phyloP scores from a whole-genome alignment of 2,113 vertebrate genomes.

The Etheostoma cragini region DNA sequence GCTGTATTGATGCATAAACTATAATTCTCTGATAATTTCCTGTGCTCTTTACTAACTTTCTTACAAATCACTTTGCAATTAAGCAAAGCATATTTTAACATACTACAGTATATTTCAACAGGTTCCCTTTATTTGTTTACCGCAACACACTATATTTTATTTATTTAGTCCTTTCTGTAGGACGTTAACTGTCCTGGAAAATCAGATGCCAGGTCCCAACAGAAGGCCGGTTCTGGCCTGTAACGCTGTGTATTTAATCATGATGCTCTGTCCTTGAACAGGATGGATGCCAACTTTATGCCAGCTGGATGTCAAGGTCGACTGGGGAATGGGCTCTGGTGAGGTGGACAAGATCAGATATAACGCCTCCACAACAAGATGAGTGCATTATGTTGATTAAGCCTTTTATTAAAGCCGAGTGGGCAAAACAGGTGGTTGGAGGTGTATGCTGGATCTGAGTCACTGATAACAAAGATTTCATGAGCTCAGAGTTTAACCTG shows the following conservation, averaged over 20 bases:
- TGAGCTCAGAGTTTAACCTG: conserved; percentile 21
- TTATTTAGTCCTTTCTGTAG: neutral
- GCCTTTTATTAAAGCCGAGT: conserved; percentile 42
- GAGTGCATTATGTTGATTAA: conserved; percentile 69
- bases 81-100: neutral
- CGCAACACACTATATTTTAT: neutral
- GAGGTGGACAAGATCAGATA: conserved; percentile 61
- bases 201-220: neutral
- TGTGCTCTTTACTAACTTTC: neutral
- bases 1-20: neutral
- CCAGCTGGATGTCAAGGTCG: conserved; percentile 67
- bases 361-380: conserved; percentile 26
- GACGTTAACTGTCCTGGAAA: neutral
- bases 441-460: conserved; percentile 53
- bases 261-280: conserved; percentile 26
- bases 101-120: neutral
- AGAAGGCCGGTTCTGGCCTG: neutral
- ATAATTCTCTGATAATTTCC: neutral
- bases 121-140: neutral
- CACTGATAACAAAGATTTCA: conserved; percentile 38
- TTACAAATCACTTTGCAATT: neutral
- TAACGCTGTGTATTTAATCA: conserved; percentile 18
- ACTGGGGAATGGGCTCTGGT: conserved; percentile 29
- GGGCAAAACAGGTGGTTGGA: conserved; percentile 47
- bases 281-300: conserved; percentile 39